These are phyloP conservation scores for Malacoctenus gilli DNA, from an alignment of 2,797 vertebrate species.

Conservation along the genomic window DNA sequence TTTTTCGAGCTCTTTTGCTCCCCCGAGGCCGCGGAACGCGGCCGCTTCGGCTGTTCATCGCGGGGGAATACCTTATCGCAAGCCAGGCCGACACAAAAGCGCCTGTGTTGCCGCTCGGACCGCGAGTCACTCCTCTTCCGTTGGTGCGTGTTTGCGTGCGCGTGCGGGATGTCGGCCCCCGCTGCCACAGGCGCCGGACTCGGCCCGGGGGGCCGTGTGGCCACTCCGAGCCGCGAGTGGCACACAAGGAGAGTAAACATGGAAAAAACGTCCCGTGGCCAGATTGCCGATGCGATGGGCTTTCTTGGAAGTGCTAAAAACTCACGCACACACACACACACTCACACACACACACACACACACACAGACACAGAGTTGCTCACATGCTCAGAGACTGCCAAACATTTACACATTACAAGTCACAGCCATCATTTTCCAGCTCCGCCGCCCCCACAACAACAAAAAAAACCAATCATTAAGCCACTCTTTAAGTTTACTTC, in stretches of 20 bases:
- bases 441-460: no score
- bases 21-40: no score
- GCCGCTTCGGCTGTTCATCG: no score
- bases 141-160: slow-evolving; percentile 7
- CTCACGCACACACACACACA: slow-evolving; percentile 5
- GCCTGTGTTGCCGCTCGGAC: no score
- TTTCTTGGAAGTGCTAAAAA: slow-evolving; percentile 49
- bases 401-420: neutral
- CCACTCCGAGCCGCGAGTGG: neutral
- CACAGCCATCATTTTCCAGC: neutral
- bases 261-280: slow-evolving; percentile 18
- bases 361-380: slow-evolving; percentile 19
- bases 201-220: slow-evolving; percentile 3
- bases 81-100: no score
- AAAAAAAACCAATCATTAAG: neutral
- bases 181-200: slow-evolving; percentile 3
- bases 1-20: no score
- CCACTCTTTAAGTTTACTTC: neutral
- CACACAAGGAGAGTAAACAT: slow-evolving; percentile 24
- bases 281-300: slow-evolving; percentile 15
- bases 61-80: no score
- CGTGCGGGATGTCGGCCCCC: neutral
- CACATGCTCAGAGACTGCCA: slow-evolving; percentile 24
- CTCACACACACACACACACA: slow-evolving; percentile 3
- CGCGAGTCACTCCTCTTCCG: neutral